Evolutionary conservation across 1,140 invertebrate species (phyloP), one percentile per base, ranked within the genome.

Genomic region (Drosophila pachea): DNA sequence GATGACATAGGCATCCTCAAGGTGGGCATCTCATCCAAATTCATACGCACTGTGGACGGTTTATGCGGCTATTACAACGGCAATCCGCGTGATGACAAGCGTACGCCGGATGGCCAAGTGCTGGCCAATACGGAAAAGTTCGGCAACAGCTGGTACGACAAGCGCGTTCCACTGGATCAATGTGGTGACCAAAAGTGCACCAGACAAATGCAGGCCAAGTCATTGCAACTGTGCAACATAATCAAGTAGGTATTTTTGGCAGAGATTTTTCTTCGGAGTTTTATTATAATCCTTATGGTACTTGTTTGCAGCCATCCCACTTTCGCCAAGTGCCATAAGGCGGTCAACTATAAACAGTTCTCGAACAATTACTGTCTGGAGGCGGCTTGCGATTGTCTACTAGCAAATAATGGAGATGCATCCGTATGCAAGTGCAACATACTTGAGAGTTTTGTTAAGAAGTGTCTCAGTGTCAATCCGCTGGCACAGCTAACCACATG

Each of bases 51-150:
- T 50, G 92, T 96, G 0, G 94, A 95, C 77, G 95, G 95, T 1
- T 78, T 97, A 1, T 97, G 95, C 76, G 95, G 95, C 4, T 93
- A 92, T 59, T 95, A 93, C 79, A 94, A 95, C 88, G 92, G 92
- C 0, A 89, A 92, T 32, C 59, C 88, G 0, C 68, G 74, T 22
- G 94, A 96, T 83, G 95, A 97, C 78, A 93, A 93, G 49, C 90
- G 92, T 8, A 91, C 92, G 64, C 95, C 95, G 0, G 91, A 93
- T 84, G 95, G 94, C 1, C 87, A 73, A 16, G 71, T 91, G 8
- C 92, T 93, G 3, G 78, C 89, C n/a, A 93, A 91, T 8, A 93
- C 92, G 0, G 90, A 91, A 38, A 93, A 94, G 55, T 96, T 96
- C 88, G 95, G 94, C 7, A 91, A 94, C 56, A 93, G 92, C 65